A percentile compares a stretch with the other conserved stretches of the same genome.
Conservation (phyloP, 2,113 vertebrate genomes). For the Pogonocichla stellata region DNA sequence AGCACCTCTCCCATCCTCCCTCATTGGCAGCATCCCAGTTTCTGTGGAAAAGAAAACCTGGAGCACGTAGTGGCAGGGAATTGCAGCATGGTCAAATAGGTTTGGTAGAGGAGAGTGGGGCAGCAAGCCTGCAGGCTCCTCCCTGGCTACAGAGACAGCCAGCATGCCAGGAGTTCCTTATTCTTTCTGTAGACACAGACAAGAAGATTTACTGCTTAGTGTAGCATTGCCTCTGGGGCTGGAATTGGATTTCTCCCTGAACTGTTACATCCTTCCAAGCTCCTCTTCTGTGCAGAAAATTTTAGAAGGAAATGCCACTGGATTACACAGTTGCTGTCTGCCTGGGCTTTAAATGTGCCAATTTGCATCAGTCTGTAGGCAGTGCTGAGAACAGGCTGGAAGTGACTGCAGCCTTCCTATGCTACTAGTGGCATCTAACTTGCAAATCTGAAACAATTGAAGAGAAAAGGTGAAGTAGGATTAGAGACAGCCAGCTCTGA, state of each 20-base stretch:
- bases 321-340: constrained; percentile 51
- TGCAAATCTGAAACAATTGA: constrained; percentile 15
- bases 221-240: constrained; percentile 1
- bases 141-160: not conserved
- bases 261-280: constrained; percentile 45
- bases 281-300: constrained; percentile 26
- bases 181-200: not conserved
- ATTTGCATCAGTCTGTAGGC: constrained; percentile 45
- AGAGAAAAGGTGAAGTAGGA: not conserved
- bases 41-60: constrained; percentile 23
- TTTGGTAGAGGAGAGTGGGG: not conserved
- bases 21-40: not conserved
- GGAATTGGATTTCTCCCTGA: constrained; percentile 22
- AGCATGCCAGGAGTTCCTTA: not conserved
- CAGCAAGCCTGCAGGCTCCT: not conserved
- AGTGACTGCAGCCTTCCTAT: not conserved
- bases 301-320: constrained; percentile 57
- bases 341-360: constrained; percentile 22
- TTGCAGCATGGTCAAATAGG: not conserved
- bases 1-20: not conserved
- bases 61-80: not conserved
- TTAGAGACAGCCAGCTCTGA: not conserved
- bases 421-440: not conserved
- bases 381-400: constrained; percentile 30
- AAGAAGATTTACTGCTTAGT: constrained; percentile 25